Base-by-base conservation (phyloP, 2,888 invertebrate genomes). In the Spialia ferax region DNA sequence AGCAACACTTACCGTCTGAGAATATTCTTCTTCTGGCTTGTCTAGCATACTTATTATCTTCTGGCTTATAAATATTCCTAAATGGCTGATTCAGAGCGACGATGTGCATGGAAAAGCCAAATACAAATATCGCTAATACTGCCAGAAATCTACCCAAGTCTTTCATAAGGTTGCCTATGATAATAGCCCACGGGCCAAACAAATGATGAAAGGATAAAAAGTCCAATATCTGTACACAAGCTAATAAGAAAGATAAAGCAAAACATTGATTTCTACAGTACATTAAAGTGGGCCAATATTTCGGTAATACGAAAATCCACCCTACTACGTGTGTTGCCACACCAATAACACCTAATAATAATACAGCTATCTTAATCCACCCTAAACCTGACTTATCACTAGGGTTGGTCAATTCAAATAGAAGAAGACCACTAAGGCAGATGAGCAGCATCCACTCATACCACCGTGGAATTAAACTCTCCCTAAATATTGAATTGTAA, bases 101-200 rank as follows among this genome's bases (percentile, higher is more conserved):
- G 75, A 98, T 97, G 81, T 98, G 98, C 96, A 99, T 97, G 1
- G 99, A 99, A 91, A 99, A 99, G 69, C 99, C 99, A 79, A 99
- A 97, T 77, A 99, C 98, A 92, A 99, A 99, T 87, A 99, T 99
- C 35, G 98, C 97, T 82, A 99, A 93, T 23, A 99, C 99, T 56
- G 99, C 99, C 72, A 99, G 95, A 89, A 99, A 99, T 83, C 99
- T 95, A n/a, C 98, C 98, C 76, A 99, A 94, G 88, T 99, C 99
- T 87, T 98, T 98, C 96, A 98, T 97, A 66, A 98, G 94, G 88
- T 98, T 97, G 22, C 99, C 98, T 81, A 99, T 99, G 86, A 99
- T 99, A 84, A 99, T 99, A 35, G 99, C 99, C 99, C 99, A 99
- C 0, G 99, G 99, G 56, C 99, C 99, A 86, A 99, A 99, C 20